Conservation (phyloP, 2,888 invertebrate species). For the Drosophila nr. fundita region DNA sequence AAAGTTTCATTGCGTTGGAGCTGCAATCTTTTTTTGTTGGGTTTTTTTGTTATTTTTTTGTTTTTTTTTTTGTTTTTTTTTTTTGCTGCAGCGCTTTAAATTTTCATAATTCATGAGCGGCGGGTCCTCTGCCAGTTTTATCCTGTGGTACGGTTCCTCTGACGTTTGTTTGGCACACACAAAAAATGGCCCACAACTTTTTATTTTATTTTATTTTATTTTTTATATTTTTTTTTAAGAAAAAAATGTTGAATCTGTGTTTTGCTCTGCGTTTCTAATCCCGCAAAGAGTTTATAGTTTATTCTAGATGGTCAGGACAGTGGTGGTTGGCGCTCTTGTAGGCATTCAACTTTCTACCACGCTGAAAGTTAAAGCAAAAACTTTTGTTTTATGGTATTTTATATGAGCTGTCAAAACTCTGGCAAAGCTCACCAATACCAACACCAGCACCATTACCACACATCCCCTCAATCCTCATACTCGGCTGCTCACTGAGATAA, state of each 20-base stretch:
- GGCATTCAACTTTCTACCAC: slow-evolving; percentile 72
- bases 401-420: slow-evolving; percentile 81
- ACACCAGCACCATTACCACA: neutral
- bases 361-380: slow-evolving; percentile 75
- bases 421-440: slow-evolving; percentile 35
- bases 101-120: slow-evolving; percentile 76
- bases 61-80: neutral
- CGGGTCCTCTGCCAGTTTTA: neutral
- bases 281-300: slow-evolving; percentile 79
- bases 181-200: slow-evolving; percentile 55
- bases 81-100: slow-evolving; percentile 53
- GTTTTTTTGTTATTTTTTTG: neutral
- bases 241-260: slow-evolving; percentile 66
- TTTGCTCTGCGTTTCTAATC: slow-evolving; percentile 67
- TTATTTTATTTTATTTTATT: neutral
- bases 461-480: slow-evolving; percentile 15
- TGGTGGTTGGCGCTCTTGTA: slow-evolving; percentile 60
- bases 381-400: slow-evolving; percentile 82
- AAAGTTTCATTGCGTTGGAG: slow-evolving; percentile 65
- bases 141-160: slow-evolving; percentile 47
- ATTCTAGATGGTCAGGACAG: slow-evolving; percentile 37
- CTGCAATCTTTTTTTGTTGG: slow-evolving; percentile 35
- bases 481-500: slow-evolving; percentile 60
- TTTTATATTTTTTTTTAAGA: neutral
- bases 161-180: slow-evolving; percentile 69